A percentile compares a stretch with the other conserved stretches of the same genome.
Evolutionary conservation across 2,113 vertebrate species (phyloP).

Genomic region (Cercopithecus mona): DNA sequence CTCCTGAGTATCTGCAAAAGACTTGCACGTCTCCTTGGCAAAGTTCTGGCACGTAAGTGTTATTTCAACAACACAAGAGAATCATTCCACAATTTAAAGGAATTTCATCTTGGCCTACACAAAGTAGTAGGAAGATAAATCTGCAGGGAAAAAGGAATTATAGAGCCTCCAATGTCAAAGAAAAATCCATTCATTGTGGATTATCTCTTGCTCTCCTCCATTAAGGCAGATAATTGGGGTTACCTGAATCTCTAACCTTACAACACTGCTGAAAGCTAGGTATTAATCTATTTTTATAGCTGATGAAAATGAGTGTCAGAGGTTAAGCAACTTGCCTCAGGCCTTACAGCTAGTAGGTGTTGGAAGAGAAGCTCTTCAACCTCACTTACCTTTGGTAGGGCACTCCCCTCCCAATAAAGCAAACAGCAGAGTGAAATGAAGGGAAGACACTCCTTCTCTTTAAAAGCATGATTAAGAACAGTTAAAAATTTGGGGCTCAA

Average conservation of each 20-base stretch:
- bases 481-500: background rate
- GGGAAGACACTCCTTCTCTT: background rate
- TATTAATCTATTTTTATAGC: slow-evolving; percentile 42
- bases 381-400: background rate
- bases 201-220: background rate
- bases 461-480: background rate
- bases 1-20: background rate
- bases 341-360: background rate
- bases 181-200: background rate
- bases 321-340: slow-evolving; percentile 54
- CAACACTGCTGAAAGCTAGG: background rate
- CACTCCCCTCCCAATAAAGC: background rate
- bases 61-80: background rate
- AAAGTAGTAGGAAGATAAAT: slow-evolving; percentile 15
- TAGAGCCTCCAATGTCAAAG: background rate
- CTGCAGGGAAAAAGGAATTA: background rate
- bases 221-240: background rate
- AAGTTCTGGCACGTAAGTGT: background rate
- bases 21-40: background rate
- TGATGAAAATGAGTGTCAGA: slow-evolving; percentile 51
- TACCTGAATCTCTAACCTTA: slow-evolving; percentile 18
- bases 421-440: background rate
- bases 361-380: background rate
- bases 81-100: background rate
- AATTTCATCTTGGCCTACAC: background rate